phyloP scores from a whole-genome alignment of 2,113 vertebrate genomes.

The Suncus etruscus region DNA sequence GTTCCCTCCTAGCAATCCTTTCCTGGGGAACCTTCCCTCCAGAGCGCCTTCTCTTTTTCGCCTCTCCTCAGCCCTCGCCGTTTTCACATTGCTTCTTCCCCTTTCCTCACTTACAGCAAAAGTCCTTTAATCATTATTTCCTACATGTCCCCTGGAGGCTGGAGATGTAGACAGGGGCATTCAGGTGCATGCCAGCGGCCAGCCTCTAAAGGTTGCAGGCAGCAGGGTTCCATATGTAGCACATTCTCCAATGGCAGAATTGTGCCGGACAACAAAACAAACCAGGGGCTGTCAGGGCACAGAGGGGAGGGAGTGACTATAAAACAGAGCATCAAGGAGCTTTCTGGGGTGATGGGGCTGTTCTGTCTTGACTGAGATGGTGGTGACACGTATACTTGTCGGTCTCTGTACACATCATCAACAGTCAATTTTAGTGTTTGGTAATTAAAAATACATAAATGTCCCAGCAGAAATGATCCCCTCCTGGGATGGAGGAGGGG shows the following conservation, averaged over 20 bases:
- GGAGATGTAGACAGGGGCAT: not conserved
- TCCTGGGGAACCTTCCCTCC: not conserved
- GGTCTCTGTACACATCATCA: not conserved
- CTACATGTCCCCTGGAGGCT: constrained; percentile 9
- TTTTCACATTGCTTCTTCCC: not conserved
- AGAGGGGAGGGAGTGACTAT: not conserved
- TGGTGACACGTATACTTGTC: not conserved
- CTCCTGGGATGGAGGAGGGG: not conserved
- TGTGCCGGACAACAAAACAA: not conserved
- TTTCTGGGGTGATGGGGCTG: not conserved
- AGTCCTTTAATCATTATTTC: constrained; percentile 4
- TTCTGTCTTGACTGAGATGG: not conserved
- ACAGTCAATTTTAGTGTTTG: not conserved
- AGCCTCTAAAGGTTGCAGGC: not conserved
- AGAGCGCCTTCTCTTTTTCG: not conserved
- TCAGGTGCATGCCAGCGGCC: not conserved
- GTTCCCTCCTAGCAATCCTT: not conserved
- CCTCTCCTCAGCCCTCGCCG: not conserved
- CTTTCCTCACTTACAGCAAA: not conserved
- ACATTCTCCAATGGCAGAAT: not conserved
- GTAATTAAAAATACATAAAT: not conserved
- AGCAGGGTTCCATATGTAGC: not conserved
- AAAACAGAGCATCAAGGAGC: not conserved
- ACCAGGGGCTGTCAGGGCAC: not conserved
- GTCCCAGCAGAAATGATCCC: not conserved